Evolutionary conservation across 2,113 vertebrate species (phyloP), one percentile per base, ranked within the genome.

Genomic region (Osmerus mordax): DNA sequence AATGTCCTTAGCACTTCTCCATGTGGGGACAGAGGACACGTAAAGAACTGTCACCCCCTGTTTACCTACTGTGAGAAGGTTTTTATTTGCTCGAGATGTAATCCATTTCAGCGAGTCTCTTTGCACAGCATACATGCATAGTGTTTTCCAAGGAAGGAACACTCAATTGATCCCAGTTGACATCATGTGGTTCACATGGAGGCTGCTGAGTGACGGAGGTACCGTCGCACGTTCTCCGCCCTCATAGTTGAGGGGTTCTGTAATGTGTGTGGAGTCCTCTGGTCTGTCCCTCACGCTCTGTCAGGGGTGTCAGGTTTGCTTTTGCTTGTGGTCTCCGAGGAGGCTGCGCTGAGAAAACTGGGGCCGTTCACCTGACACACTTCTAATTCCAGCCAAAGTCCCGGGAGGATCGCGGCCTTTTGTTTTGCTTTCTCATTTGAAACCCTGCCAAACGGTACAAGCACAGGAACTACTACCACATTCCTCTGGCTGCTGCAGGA

Each of bases 261-360:
- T 60, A 60, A 69, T 47, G 73, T 18, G 51, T 53, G 58, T 52
- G 7, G 23, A 21, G 67, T 72, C 56, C 56, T 25, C 15, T 52
- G 19, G 25, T 18, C 18, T 41, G 81, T 65, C 29, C 14, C 16
- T 21, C 56, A 47, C 13, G 14, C 29, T 59, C 75, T 21, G 23
- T 79, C 74, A 25, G 67, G 55, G 82, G 87, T 84, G 82, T 87
- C 86, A 83, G 76, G 76, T 85, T 88, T 69, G 74, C 75, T 72
- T 79, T 80, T 16, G 65, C 79, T 80, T 61, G 58, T 77, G 75
- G 82, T 85, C 78, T 79, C 75, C 51, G 83, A 58, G 79, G 47
- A 52, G 25, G 25, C 51, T 12, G 62, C 80, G 60, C 28, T 78
- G 65, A 81, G 75, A 75, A 82, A 85, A 74, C 53, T 66, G 73